Percentiles rank a stretch among this genome's conserved stretches.
Evolutionary conservation across 2,113 vertebrate genomes (phyloP).

Genomic region (Xiphias gladius): DNA sequence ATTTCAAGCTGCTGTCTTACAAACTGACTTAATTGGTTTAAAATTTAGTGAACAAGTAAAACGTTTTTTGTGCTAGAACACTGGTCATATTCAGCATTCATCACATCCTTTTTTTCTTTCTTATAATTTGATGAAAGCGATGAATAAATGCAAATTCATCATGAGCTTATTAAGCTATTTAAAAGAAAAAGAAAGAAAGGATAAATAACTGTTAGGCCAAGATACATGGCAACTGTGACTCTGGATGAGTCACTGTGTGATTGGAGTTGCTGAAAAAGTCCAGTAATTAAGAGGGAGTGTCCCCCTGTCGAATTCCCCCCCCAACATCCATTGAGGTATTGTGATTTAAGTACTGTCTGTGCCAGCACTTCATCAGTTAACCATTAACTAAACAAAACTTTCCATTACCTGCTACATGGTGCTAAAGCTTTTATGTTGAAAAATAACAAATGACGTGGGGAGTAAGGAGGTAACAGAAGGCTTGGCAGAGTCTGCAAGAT

Average conservation of each 20-base stretch:
- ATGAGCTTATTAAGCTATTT: background rate
- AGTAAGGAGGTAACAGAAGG: constrained; percentile 44
- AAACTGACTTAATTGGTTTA: background rate
- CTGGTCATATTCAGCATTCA: background rate
- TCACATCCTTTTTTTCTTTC: background rate
- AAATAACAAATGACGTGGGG: constrained; percentile 23
- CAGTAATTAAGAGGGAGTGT: constrained; percentile 22
- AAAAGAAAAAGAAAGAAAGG: constrained; percentile 10
- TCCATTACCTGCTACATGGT: background rate
- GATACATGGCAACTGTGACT: constrained; percentile 29
- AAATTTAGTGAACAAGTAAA: background rate
- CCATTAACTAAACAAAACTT: constrained; percentile 35
- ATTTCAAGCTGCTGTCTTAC: background rate
- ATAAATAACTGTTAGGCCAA: constrained; percentile 4
- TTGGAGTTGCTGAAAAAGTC: constrained; percentile 31
- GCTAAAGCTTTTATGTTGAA: constrained; percentile 26
- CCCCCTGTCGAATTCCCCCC: constrained; percentile 10
- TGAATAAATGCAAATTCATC: background rate
- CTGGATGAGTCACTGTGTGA: constrained; percentile 44
- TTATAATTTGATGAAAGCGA: background rate
- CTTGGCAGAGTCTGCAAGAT: constrained; percentile 33
- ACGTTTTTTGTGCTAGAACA: background rate
- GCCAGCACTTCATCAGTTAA: constrained; percentile 37
- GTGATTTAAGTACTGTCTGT: constrained; percentile 11
- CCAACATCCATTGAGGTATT: constrained; percentile 4